Percentiles rank a stretch among this genome's conserved stretches.
Evolutionary conservation across 1,140 invertebrate genomes (phyloP).

Genomic region (Calephelis virginiensis): DNA sequence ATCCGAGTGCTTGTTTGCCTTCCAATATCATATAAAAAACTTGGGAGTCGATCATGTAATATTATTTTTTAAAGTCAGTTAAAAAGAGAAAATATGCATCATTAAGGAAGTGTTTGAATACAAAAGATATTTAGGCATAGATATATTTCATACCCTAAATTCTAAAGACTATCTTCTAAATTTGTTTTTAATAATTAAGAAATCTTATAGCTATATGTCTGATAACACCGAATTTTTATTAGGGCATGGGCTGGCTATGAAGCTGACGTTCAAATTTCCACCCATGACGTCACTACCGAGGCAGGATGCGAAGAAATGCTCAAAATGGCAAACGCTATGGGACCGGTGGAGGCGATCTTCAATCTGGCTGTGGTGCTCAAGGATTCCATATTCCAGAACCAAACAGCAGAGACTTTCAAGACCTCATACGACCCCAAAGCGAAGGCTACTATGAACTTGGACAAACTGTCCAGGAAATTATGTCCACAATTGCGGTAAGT

Average conservation of each 20-base stretch:
- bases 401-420: slow-evolving; percentile 79
- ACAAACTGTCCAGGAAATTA: slow-evolving; percentile 78
- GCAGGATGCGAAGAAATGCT: slow-evolving; percentile 82
- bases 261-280: slow-evolving; percentile 82
- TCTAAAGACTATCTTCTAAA: too few species aligned
- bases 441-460: slow-evolving; percentile 80
- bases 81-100: too few species aligned
- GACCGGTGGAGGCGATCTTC: slow-evolving; percentile 88
- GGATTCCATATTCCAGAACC: slow-evolving; percentile 82
- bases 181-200: too few species aligned
- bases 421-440: slow-evolving; percentile 81
- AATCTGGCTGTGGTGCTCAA: slow-evolving; percentile 87
- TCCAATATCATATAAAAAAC: too few species aligned
- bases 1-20: too few species aligned
- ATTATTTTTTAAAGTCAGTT: too few species aligned
- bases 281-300: slow-evolving; percentile 81
- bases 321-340: slow-evolving; percentile 80
- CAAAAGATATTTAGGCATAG: too few species aligned
- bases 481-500: slow-evolving; percentile 79
- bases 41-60: too few species aligned
- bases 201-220: too few species aligned
- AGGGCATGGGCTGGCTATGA: slow-evolving; percentile 83
- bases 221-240: slow-evolving; percentile 23
- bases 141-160: too few species aligned
- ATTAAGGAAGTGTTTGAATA: too few species aligned